Evolutionary conservation across 2,888 invertebrate genomes (phyloP).

Genomic region (Agrochola litura): DNA sequence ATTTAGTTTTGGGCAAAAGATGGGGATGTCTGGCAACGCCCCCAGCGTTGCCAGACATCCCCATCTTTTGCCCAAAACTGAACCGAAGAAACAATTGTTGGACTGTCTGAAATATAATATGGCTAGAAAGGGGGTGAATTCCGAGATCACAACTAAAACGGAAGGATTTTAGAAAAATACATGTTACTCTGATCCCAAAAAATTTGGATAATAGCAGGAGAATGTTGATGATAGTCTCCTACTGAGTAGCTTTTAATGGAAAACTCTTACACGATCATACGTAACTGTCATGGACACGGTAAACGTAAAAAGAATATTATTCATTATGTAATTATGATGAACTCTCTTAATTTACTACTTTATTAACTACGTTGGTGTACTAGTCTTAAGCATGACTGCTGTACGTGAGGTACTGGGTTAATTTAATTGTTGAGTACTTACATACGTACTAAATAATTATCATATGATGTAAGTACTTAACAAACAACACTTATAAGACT

Average conservation of each 20-base stretch:
- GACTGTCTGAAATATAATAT: not conserved
- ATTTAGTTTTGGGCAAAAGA: too few relatives aligned
- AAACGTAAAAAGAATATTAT: not conserved
- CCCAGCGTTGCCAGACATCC: too few relatives aligned
- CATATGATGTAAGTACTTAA: too few relatives aligned
- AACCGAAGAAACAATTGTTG: too few relatives aligned
- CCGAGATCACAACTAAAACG: not conserved
- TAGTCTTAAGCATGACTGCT: not conserved
- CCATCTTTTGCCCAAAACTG: too few relatives aligned
- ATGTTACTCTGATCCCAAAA: not conserved
- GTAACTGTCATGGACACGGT: not conserved
- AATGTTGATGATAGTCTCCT: not conserved
- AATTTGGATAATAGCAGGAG: not conserved
- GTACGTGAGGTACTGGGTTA: not conserved
- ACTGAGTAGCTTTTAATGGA: not conserved
- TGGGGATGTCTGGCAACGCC: too few relatives aligned
- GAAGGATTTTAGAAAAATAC: not conserved
- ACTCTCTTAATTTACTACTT: not conserved
- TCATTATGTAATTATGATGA: not conserved
- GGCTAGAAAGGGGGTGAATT: not conserved
- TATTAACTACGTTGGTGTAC: too few relatives aligned
- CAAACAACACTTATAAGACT: too few relatives aligned
- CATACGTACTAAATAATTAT: too few relatives aligned
- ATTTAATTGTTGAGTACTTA: too few relatives aligned
- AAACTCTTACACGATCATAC: not conserved